Evolutionary conservation across 2,888 invertebrate species (phyloP), one percentile per base, ranked within the genome.

Genomic region (Hipparchia sbordonii): DNA sequence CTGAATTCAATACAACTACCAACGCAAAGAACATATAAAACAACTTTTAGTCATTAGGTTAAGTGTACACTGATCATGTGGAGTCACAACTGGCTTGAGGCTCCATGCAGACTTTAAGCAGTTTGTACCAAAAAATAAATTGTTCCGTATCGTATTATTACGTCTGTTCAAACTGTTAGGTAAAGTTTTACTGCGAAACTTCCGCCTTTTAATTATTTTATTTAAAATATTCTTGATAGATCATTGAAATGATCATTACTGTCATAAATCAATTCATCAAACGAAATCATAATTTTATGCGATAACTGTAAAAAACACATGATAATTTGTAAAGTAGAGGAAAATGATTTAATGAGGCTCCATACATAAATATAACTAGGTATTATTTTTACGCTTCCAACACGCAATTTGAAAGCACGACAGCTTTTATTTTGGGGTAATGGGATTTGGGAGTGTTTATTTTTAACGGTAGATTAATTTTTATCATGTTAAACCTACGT

Each of bases 351-450:
- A 72, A 74, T 67, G 60, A 71, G 48, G 57, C 62, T 69, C 54
- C 54, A 67, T 62, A 57, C 74, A 70, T 67, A 72, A 67, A 67
- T 13, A 66, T 6, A 1, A 46, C 46, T 71, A 23, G 23, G 23
- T 23, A 39, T 39, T 39, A 39, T 39, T 69, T 57, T 60, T 52
- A 54, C 54, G 60, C 33, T 61, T 62, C n/a, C 23, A 57, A 59
- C 76, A 72, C 69, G 74, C 71, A 67, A 75, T 33, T 57, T 61
- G 9, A 68, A 63, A 51, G 8, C 71, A 60, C 66, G 69, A 69
- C 68, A 67, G 67, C 46, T 57, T 57, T 56, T 46, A 67, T 57
- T 67, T 67, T 46, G n/a, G 48, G 13, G 45, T 65, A 13, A 65
- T 67, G 67, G 56, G 46, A 56, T 56, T 67, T 67, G 57, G 67